A percentile compares a stretch with the other conserved stretches of the same genome.
These are phyloP conservation scores for Amphipyra berbera DNA, from an alignment of 2,888 invertebrate genomes.

Conservation along the genomic window DNA sequence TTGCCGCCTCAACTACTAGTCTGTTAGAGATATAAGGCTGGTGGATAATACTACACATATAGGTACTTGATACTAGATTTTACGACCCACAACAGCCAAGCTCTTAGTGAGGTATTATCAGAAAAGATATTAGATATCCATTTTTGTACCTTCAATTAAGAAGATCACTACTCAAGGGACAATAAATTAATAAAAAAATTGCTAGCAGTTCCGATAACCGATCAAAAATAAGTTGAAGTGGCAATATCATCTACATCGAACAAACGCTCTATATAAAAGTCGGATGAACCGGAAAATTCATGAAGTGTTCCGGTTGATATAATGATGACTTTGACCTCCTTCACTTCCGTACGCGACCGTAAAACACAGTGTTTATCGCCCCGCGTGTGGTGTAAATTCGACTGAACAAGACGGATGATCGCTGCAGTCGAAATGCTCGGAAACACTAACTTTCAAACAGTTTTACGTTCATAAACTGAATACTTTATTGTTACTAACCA, in stretches of 20 bases:
- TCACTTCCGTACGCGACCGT: constrained; percentile 33
- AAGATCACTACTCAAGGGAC: too few relatives aligned
- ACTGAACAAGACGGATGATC: constrained; percentile 17
- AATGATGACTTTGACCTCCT: constrained; percentile 51
- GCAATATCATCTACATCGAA: constrained; percentile 22
- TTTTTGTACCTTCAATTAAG: too few relatives aligned
- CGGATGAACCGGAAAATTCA: constrained; percentile 30
- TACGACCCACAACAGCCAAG: too few relatives aligned
- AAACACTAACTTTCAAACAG: neutral
- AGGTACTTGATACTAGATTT: too few relatives aligned
- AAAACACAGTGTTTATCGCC: constrained; percentile 45
- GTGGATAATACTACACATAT: too few relatives aligned
- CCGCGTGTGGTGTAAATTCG: constrained; percentile 30
- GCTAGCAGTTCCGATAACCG: too few relatives aligned
- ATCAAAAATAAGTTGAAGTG: constrained; percentile 19
- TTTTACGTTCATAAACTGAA: neutral
- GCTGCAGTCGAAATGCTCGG: constrained; percentile 9
- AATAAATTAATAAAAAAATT: too few relatives aligned
- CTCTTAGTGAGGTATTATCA: too few relatives aligned
- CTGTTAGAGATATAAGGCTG: too few relatives aligned
- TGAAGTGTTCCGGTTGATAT: constrained; percentile 48
- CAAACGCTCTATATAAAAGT: constrained; percentile 14
- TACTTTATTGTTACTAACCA: too few relatives aligned
- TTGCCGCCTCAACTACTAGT: too few relatives aligned
- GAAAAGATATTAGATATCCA: too few relatives aligned